A percentile compares a stretch with the other conserved stretches of the same genome.
Conservation (phyloP, 2,888 invertebrate genomes). For the Belgica antarctica region DNA sequence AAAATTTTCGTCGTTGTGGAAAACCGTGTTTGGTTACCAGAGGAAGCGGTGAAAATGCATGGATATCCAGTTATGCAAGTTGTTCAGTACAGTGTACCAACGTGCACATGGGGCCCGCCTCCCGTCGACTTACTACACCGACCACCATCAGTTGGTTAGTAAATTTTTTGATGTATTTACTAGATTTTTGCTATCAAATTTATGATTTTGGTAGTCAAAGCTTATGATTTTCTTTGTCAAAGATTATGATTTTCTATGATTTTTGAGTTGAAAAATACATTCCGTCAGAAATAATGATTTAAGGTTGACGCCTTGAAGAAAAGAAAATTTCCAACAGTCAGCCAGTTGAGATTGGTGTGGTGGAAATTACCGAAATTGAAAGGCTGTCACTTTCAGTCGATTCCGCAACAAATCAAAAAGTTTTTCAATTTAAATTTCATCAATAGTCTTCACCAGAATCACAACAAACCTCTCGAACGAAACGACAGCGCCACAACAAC, state of each 20-base stretch:
- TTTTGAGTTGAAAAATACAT: too few species aligned
- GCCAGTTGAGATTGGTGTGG: too few species aligned
- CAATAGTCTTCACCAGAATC: not conserved
- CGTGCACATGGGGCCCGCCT: constrained; percentile 53
- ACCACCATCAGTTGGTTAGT: constrained; percentile 48
- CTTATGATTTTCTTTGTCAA: not conserved
- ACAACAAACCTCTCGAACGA: not conserved
- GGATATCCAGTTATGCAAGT: constrained; percentile 67
- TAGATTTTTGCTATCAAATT: too few species aligned
- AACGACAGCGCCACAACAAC: too few species aligned
- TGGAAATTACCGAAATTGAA: too few species aligned
- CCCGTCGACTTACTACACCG: constrained; percentile 49
- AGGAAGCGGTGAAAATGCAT: constrained; percentile 55
- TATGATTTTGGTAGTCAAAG: too few species aligned
- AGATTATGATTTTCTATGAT: not conserved
- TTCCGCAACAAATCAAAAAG: too few species aligned
- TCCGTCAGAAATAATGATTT: too few species aligned
- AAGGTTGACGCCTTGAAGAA: too few species aligned
- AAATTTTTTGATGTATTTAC: too few species aligned
- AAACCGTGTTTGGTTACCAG: constrained; percentile 39
- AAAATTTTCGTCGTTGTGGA: constrained; percentile 43
- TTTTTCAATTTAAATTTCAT: constrained; percentile 30
- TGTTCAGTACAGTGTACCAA: constrained; percentile 61
- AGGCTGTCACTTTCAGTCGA: too few species aligned
- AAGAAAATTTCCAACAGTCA: too few species aligned